Conservation (phyloP, 2,113 vertebrate species). For the Oreocharis arfaki region DNA sequence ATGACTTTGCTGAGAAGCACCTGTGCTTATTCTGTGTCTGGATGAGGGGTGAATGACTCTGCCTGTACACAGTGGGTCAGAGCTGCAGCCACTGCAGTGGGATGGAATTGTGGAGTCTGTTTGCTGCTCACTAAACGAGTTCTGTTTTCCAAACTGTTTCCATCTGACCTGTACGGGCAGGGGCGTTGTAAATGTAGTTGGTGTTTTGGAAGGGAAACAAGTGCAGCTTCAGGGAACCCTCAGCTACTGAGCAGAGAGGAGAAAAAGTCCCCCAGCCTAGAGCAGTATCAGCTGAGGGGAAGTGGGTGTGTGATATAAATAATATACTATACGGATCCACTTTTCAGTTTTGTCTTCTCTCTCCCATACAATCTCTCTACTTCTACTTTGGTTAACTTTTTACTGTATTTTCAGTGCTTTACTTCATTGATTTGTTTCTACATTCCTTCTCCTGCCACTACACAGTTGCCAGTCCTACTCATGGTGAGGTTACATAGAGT, state of each 20-base stretch:
- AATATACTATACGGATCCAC: fast-evolving
- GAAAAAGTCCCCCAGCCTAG: background rate
- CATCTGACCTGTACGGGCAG: background rate
- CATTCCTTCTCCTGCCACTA: background rate
- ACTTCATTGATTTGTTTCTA: background rate
- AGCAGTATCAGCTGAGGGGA: background rate
- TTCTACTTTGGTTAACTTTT: background rate
- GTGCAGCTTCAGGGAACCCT: background rate
- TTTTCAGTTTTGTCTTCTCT: background rate
- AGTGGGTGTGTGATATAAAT: background rate
- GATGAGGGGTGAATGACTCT: background rate
- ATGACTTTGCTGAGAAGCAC: background rate
- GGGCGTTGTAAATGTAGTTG: background rate
- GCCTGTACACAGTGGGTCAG: background rate
- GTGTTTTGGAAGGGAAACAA: background rate
- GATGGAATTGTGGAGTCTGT: background rate
- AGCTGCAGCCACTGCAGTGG: too few species aligned
- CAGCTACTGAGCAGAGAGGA: background rate
- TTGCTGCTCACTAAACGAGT: background rate
- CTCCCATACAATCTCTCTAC: background rate
- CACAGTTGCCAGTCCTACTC: background rate
- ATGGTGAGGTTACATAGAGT: background rate
- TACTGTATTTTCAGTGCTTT: background rate
- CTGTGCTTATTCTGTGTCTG: background rate
- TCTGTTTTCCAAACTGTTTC: background rate